Percentiles rank a stretch among this genome's conserved stretches.
These are phyloP conservation scores for Octodon degus DNA, from an alignment of 2,113 vertebrate genomes.

Conservation along the genomic window DNA sequence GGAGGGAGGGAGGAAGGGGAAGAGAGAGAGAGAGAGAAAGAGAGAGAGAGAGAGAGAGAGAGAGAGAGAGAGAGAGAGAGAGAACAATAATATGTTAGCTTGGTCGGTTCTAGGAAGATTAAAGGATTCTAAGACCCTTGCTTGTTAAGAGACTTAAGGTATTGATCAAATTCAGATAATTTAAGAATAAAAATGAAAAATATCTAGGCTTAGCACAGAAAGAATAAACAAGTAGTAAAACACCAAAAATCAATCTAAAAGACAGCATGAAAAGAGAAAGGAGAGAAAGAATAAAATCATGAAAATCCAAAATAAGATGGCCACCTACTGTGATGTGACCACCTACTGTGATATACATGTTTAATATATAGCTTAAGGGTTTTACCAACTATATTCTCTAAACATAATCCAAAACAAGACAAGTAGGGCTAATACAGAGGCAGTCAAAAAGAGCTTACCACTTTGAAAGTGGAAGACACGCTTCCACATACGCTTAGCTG, in stretches of 20 bases:
- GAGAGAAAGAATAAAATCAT: not conserved
- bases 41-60: not conserved
- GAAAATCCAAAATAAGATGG: not conserved
- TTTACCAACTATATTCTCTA: not conserved
- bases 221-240: not conserved
- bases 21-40: not conserved
- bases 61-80: not conserved
- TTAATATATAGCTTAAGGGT: not conserved
- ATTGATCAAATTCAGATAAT: slow-evolving; percentile 1
- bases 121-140: not conserved
- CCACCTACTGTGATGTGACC: not conserved
- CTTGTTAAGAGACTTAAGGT: not conserved
- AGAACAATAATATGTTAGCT: not conserved
- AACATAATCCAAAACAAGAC: not conserved
- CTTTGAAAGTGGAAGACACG: not conserved
- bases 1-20: no score
- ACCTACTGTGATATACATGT: not conserved
- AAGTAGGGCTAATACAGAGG: not conserved
- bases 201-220: not conserved
- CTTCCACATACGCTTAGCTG: not conserved
- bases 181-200: not conserved
- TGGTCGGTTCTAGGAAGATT: not conserved
- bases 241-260: not conserved
- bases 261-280: not conserved
- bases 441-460: not conserved